Conservation (phyloP, 2,888 invertebrate genomes). For the Aphelenchoides bicaudatus region DNA sequence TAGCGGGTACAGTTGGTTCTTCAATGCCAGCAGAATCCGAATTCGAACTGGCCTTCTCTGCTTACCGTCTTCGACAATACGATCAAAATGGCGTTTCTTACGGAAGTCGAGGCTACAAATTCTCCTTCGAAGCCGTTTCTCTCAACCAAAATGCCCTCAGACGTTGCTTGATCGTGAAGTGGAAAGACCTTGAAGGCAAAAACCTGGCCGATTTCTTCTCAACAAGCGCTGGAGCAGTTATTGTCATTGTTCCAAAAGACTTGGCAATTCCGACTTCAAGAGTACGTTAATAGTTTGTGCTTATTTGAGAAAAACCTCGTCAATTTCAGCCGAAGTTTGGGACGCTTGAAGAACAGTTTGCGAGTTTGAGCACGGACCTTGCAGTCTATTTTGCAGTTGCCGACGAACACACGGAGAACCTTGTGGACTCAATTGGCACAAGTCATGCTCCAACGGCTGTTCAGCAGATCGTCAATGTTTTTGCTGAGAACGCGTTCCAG, state of each 20-base stretch:
- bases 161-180: slow-evolving; percentile 50
- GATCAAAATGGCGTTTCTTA: slow-evolving; percentile 49
- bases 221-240: slow-evolving; percentile 46
- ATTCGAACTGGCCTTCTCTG: slow-evolving; percentile 44
- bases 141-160: slow-evolving; percentile 42
- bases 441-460: slow-evolving; percentile 38
- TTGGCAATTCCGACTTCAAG: slow-evolving; percentile 35
- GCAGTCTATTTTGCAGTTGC: slow-evolving; percentile 48
- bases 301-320: not conserved
- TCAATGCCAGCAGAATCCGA: slow-evolving; percentile 9
- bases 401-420: slow-evolving; percentile 27
- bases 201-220: slow-evolving; percentile 43
- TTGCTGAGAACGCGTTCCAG: slow-evolving; percentile 56
- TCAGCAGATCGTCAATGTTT: slow-evolving; percentile 44
- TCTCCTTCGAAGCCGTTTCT: slow-evolving; percentile 55
- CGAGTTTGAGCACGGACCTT: slow-evolving; percentile 40
- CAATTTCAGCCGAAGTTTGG: not conserved
- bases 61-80: slow-evolving; percentile 56
- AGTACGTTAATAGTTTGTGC: slow-evolving; percentile 9
- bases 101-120: slow-evolving; percentile 46
- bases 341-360: slow-evolving; percentile 43
- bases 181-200: slow-evolving; percentile 47
- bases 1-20: slow-evolving; percentile 13
- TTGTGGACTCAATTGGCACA: slow-evolving; percentile 32
- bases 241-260: slow-evolving; percentile 54